Percentiles rank a stretch among this genome's conserved stretches.
Evolutionary conservation across 2,797 vertebrate genomes (phyloP).

Genomic region (Mallotus villosus): DNA sequence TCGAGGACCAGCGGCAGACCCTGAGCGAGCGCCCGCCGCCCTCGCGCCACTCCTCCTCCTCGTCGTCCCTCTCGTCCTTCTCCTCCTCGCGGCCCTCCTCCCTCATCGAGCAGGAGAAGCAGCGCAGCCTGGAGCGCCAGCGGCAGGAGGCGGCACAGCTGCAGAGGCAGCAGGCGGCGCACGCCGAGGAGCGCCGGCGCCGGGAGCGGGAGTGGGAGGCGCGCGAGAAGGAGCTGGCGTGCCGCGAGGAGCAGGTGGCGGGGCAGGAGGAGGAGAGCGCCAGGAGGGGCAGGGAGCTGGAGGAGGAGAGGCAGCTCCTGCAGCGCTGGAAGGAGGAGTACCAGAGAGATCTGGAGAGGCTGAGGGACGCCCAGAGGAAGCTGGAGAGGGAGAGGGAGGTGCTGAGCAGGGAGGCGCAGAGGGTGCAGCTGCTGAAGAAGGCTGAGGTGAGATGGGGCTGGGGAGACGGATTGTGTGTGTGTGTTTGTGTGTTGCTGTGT

Average conservation of each 20-base stretch:
- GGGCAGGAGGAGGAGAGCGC: slow-evolving; percentile 72
- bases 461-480: neutral
- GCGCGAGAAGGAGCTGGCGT: slow-evolving; percentile 73
- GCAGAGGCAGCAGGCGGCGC: slow-evolving; percentile 84
- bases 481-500: neutral
- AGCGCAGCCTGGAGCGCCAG: slow-evolving; percentile 88
- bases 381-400: slow-evolving; percentile 81
- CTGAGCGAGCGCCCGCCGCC: slow-evolving; percentile 70
- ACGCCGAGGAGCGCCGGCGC: slow-evolving; percentile 79
- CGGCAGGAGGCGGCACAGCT: slow-evolving; percentile 86
- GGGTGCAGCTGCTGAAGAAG: slow-evolving; percentile 58
- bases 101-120: slow-evolving; percentile 89
- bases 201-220: slow-evolving; percentile 81
- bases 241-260: slow-evolving; percentile 70
- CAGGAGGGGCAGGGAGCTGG: slow-evolving; percentile 63
- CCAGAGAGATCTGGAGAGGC: slow-evolving; percentile 81
- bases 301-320: slow-evolving; percentile 72
- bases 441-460: slow-evolving; percentile 44
- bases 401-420: slow-evolving; percentile 73
- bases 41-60: slow-evolving; percentile 72
- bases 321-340: slow-evolving; percentile 77
- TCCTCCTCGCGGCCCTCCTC: slow-evolving; percentile 75
- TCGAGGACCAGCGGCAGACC: slow-evolving; percentile 86
- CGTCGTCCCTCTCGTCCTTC: slow-evolving; percentile 60
- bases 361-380: slow-evolving; percentile 77